Percentiles rank a stretch among this genome's conserved stretches.
Conservation (phyloP, 1,140 invertebrate species). For the Euwallacea similis region DNA sequence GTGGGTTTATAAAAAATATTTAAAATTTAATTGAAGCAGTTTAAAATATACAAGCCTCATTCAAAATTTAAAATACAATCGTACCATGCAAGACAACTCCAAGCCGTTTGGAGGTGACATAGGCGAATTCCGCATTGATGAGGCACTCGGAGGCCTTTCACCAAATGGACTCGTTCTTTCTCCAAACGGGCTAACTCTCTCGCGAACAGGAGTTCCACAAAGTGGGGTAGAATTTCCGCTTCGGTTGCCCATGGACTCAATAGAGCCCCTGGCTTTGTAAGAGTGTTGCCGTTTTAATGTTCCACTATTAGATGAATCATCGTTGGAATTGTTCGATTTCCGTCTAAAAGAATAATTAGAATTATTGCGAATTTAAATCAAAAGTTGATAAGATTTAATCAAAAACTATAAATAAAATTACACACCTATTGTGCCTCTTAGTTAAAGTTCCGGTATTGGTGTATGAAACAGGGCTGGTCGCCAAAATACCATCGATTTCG, state of each 20-base stretch:
- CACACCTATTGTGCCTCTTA: conserved; percentile 55
- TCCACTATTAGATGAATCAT: conserved; percentile 60
- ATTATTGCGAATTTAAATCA: not conserved
- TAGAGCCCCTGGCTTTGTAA: conserved; percentile 48
- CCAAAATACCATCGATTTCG: conserved; percentile 47
- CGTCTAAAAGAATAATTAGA: conserved; percentile 36
- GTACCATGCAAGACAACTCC: conserved; percentile 54
- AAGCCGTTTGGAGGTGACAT: conserved; percentile 47
- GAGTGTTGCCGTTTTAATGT: conserved; percentile 60
- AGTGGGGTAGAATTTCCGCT: conserved; percentile 58
- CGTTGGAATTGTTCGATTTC: conserved; percentile 55
- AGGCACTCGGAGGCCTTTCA: conserved; percentile 49
- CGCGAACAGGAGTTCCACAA: conserved; percentile 58
- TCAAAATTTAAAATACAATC: conserved; percentile 24
- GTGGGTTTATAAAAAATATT: no score
- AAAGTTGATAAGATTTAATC: not conserved
- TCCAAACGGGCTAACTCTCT: conserved; percentile 55
- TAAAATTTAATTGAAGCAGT: no score
- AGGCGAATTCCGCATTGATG: conserved; percentile 55
- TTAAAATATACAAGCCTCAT: no score
- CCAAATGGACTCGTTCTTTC: conserved; percentile 51
- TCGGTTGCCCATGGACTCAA: conserved; percentile 51
- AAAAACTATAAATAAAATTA: not conserved
- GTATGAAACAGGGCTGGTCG: conserved; percentile 47
- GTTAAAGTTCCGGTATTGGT: conserved; percentile 57